These are phyloP conservation scores for Catamblyrhynchus diadema DNA, from an alignment of 2,797 vertebrate species.

Conservation along the genomic window DNA sequence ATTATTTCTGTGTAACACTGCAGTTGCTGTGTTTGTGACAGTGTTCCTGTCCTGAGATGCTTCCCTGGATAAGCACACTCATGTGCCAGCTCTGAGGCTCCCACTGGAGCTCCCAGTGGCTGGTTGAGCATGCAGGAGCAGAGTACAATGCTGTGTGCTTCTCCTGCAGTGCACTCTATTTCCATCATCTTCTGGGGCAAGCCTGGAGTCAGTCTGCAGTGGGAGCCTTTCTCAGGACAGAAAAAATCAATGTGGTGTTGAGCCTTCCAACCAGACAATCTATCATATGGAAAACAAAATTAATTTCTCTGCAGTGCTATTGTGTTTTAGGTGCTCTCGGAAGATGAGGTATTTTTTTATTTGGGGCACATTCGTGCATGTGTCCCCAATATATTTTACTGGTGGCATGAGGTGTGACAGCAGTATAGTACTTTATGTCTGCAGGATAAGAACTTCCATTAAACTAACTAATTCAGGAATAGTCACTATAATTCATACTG, in stretches of 20 bases:
- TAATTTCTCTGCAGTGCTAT: slow-evolving; percentile 25
- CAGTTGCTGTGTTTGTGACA: background rate
- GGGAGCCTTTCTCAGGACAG: slow-evolving; percentile 25
- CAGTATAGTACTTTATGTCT: slow-evolving; percentile 38
- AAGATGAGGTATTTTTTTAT: background rate
- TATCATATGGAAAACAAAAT: slow-evolving; percentile 42
- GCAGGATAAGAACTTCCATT: slow-evolving; percentile 53
- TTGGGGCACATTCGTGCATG: background rate
- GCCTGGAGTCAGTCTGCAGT: slow-evolving; percentile 14
- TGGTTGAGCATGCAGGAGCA: background rate
- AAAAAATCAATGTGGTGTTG: slow-evolving; percentile 21
- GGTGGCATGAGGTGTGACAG: slow-evolving; percentile 34
- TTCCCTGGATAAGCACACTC: too few species aligned
- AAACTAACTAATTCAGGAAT: slow-evolving; percentile 49
- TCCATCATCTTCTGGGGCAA: slow-evolving; percentile 30
- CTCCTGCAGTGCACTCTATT: background rate
- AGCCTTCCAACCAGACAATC: slow-evolving; percentile 45
- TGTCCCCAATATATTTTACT: slow-evolving; percentile 3
- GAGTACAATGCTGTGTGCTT: background rate
- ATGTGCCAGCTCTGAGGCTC: background rate
- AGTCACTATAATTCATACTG: slow-evolving; percentile 33
- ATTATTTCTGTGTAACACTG: background rate
- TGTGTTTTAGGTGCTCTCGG: slow-evolving; percentile 2
- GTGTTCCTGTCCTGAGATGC: background rate
- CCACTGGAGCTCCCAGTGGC: background rate